Base-by-base conservation (phyloP, 1,140 invertebrate genomes). In the Drosophila nigromelanica region DNA sequence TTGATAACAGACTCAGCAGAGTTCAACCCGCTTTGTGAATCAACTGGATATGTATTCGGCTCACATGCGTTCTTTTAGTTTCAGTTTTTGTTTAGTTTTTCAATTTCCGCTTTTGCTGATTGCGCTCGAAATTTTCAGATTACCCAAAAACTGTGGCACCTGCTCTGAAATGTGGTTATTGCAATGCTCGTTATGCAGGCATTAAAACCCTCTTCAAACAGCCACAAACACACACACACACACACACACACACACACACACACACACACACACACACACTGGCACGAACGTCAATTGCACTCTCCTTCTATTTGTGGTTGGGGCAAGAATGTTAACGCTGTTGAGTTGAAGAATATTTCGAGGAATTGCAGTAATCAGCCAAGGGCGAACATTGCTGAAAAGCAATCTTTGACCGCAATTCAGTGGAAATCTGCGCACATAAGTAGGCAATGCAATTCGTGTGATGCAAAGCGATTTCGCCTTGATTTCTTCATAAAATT, bases 1-100 rank as follows among this genome's bases (percentile, higher is more conserved):
- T 86, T 80, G 81, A 86, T 86, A 86, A 71, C 80, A 80, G 76
- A 42, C 45, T 59, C 61, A 80, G 74, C 33, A 37, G 10, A 15
- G 14, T 15, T 39, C 27, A 27, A 8, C 11, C 33, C 12, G 7
- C 43, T 14, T 39, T 54, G 33, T 60, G 54, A 64, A 68, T 76
- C 45, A 74, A 60, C 37, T n/a, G n/a, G n/a, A n/a, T n/a, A 40
- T 58, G 21, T 61, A 58, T 63, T 60, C 11, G 37, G 35, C 18
- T 66, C 35, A 45, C 40, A 64, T 72, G 24, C 21, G 7, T 30
- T 30, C 4, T 27, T 43, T 33, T 14, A 52, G n/a, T 56, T 56
- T 21, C 4, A 42, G n/a, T 39, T 40, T 4, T 42, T 43, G 33
- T 35, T 45, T 75, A 63, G 40, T 51, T 71, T 77, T 77, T 66